Evolutionary conservation across 2,888 invertebrate species (phyloP).

Genomic region (Mellilla xanthometata): DNA sequence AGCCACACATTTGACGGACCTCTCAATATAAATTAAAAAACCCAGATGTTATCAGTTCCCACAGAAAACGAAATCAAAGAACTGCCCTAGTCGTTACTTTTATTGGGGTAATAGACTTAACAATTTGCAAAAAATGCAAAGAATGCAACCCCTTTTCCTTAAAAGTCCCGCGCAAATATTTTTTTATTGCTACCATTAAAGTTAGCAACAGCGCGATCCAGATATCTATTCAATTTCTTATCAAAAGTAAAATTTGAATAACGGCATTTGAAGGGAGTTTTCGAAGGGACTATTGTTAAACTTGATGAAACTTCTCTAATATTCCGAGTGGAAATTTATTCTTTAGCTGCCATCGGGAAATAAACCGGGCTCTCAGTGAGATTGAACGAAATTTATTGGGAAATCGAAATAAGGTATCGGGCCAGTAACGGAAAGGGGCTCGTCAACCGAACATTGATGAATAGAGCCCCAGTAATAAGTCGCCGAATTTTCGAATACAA

Average conservation of each 20-base stretch:
- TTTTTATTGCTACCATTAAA: slow-evolving; percentile 52
- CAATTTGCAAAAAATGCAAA: slow-evolving; percentile 14
- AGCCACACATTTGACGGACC: too few species aligned
- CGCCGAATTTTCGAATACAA: slow-evolving; percentile 31
- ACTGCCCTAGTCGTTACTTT: slow-evolving; percentile 1
- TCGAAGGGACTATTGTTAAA: slow-evolving; percentile 68
- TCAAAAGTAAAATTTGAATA: slow-evolving; percentile 72
- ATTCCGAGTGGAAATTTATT: slow-evolving; percentile 72
- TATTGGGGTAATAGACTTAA: slow-evolving; percentile 12
- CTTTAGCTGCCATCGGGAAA: slow-evolving; percentile 61
- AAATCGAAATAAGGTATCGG: slow-evolving; percentile 53
- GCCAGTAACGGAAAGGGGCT: slow-evolving; percentile 38
- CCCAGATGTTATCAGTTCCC: background rate
- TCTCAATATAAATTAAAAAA: too few species aligned
- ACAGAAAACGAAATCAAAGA: slow-evolving; percentile 6
- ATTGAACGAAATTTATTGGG: slow-evolving; percentile 64
- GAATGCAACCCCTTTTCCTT: slow-evolving; percentile 16
- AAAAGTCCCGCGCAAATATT: slow-evolving; percentile 34
- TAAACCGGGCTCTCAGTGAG: slow-evolving; percentile 58
- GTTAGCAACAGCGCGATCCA: slow-evolving; percentile 56
- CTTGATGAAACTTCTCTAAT: slow-evolving; percentile 69
- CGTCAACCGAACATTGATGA: slow-evolving; percentile 51
- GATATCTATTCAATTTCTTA: slow-evolving; percentile 71
- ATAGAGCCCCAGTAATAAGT: slow-evolving; percentile 43
- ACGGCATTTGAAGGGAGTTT: slow-evolving; percentile 64